Conservation (phyloP, 1,140 invertebrate genomes). For the Drosophila miranda region DNA sequence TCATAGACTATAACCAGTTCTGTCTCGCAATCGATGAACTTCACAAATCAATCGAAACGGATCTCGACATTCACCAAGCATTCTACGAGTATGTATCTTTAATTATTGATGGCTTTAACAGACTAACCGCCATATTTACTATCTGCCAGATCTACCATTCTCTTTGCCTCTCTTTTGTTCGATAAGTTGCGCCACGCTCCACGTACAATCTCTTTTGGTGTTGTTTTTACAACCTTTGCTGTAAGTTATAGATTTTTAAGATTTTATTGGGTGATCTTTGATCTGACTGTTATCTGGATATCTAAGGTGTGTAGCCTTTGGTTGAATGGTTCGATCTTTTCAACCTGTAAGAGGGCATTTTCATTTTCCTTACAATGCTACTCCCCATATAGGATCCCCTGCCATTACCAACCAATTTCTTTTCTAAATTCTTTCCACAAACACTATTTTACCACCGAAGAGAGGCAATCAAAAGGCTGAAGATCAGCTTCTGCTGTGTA, state of each 20-base stretch:
- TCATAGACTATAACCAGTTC: neutral
- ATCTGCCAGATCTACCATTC: constrained; percentile 39
- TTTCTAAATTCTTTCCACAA: constrained; percentile 9
- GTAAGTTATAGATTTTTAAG: neutral
- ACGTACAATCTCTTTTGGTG: constrained; percentile 36
- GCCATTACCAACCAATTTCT: constrained; percentile 30
- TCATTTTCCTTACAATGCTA: too few relatives aligned
- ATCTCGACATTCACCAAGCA: constrained; percentile 32
- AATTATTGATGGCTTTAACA: constrained; percentile 34
- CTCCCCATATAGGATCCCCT: constrained; percentile 3
- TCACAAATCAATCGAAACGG: constrained; percentile 30
- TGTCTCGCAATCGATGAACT: neutral
- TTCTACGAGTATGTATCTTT: constrained; percentile 15
- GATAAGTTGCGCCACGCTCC: constrained; percentile 16
- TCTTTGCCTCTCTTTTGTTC: constrained; percentile 14
- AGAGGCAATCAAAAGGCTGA: constrained; percentile 22
- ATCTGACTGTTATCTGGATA: too few relatives aligned
- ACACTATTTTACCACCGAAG: constrained; percentile 29
- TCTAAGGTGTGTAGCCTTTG: too few relatives aligned
- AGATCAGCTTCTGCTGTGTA: constrained; percentile 28
- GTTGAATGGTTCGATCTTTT: too few relatives aligned
- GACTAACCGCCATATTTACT: constrained; percentile 15
- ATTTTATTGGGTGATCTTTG: neutral
- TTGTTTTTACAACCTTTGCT: neutral
- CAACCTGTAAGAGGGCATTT: too few relatives aligned